These are phyloP conservation scores for Helostoma temminkii DNA, from an alignment of 2,797 vertebrate species.

Conservation along the genomic window DNA sequence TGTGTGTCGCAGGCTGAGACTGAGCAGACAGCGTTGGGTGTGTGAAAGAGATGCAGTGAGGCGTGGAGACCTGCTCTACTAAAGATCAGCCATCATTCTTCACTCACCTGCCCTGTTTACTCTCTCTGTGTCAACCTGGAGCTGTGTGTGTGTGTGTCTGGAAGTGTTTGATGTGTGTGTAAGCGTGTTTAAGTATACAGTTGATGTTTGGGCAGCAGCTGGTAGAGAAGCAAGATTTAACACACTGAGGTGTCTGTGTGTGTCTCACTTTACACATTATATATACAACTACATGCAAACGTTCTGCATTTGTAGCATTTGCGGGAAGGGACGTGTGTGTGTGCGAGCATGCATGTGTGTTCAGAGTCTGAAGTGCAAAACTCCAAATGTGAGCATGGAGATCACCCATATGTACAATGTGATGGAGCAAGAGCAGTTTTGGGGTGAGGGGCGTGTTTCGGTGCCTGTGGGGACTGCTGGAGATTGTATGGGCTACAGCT, in stretches of 20 bases:
- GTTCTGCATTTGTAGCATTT: conserved; percentile 15
- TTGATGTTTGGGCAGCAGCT: conserved; percentile 61
- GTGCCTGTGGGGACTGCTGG: conserved; percentile 79
- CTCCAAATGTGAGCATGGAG: not conserved
- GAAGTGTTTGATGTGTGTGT: conserved; percentile 26
- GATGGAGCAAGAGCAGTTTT: conserved; percentile 39
- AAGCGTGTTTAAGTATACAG: conserved; percentile 29
- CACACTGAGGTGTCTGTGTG: conserved; percentile 56
- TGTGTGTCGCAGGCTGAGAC: conserved; percentile 73
- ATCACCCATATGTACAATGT: conserved; percentile 19
- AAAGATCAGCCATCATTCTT: conserved; percentile 82
- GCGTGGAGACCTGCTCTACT: conserved; percentile 82
- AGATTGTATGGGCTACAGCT: conserved; percentile 80
- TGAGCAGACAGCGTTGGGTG: conserved; percentile 80
- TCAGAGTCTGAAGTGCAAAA: conserved; percentile 19
- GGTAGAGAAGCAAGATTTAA: conserved; percentile 34
- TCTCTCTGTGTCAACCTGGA: conserved; percentile 79
- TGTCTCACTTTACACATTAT: conserved; percentile 33
- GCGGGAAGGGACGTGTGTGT: not conserved
- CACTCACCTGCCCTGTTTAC: conserved; percentile 88
- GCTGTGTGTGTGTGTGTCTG: conserved; percentile 45
- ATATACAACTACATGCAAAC: conserved; percentile 12
- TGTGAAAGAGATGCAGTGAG: conserved; percentile 85
- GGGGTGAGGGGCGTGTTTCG: conserved; percentile 55
- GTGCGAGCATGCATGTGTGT: too few species aligned